A percentile compares a stretch with the other conserved stretches of the same genome.
Conservation (phyloP, 2,888 invertebrate species). For the Andricus curvator region DNA sequence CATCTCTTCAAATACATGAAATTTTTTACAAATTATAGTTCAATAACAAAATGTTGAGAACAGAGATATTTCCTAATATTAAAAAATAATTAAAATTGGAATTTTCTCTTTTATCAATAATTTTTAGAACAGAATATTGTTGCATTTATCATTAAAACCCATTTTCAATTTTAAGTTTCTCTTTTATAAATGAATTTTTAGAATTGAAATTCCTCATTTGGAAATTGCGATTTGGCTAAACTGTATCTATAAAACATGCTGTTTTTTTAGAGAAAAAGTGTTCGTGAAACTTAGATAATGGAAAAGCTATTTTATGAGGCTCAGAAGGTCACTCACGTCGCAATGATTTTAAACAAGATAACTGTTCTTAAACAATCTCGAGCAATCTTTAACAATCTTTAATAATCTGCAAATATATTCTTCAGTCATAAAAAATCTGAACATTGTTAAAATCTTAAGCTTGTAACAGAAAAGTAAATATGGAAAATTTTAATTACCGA, state of each 20-base stretch:
- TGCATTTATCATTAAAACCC: too few relatives aligned
- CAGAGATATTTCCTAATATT: too few relatives aligned
- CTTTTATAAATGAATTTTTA: too few relatives aligned
- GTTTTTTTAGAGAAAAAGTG: conserved; percentile 20
- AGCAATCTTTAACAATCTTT: conserved; percentile 30
- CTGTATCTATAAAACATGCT: background rate
- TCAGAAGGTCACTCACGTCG: conserved; percentile 25
- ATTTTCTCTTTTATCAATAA: too few relatives aligned
- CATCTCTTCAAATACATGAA: too few relatives aligned
- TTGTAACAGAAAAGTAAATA: background rate
- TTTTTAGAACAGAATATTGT: too few relatives aligned
- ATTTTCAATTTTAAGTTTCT: too few relatives aligned
- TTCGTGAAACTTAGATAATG: conserved; percentile 24
- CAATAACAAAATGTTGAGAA: too few relatives aligned
- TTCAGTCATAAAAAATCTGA: background rate
- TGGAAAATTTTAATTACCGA: background rate
- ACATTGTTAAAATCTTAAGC: background rate
- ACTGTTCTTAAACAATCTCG: conserved; percentile 26
- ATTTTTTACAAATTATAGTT: too few relatives aligned
- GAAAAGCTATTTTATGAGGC: conserved; percentile 17
- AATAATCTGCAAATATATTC: conserved; percentile 26
- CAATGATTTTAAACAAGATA: conserved; percentile 31
- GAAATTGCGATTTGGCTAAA: background rate
- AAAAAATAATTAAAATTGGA: too few relatives aligned
- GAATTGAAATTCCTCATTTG: too few relatives aligned